A percentile compares a stretch with the other conserved stretches of the same genome.
Conservation (phyloP, 2,797 vertebrate genomes). For the Anniella stebbinsi region DNA sequence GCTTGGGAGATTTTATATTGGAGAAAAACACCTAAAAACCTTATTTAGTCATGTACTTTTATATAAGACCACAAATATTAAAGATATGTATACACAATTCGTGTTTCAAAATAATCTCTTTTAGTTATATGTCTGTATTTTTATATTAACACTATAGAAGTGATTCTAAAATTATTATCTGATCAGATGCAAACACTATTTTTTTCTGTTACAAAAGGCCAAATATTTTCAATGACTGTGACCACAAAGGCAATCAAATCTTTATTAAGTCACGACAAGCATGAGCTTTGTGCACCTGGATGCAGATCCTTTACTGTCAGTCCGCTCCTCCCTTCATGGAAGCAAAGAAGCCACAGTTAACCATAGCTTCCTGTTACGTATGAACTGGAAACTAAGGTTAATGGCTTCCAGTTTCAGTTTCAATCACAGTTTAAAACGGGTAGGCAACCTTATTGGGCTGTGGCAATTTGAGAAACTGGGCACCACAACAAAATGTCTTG, state of each 20-base stretch:
- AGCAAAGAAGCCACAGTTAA: not conserved
- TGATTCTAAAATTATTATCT: slow-evolving; percentile 35
- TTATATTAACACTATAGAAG: not conserved
- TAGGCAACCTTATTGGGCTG: too few relatives aligned
- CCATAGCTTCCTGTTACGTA: not conserved
- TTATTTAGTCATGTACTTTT: slow-evolving; percentile 38
- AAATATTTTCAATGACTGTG: slow-evolving; percentile 48
- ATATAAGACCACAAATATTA: slow-evolving; percentile 8
- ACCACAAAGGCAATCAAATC: not conserved
- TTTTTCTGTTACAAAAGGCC: slow-evolving; percentile 26
- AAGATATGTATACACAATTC: not conserved
- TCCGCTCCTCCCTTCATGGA: not conserved
- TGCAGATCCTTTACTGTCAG: not conserved
- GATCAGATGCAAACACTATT: not conserved
- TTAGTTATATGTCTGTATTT: slow-evolving; percentile 22
- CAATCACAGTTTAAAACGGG: not conserved
- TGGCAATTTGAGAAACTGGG: too few relatives aligned
- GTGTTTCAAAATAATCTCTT: slow-evolving; percentile 14
- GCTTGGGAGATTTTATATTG: slow-evolving; percentile 57
- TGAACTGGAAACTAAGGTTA: not conserved
- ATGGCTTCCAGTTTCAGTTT: not conserved
- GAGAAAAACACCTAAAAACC: slow-evolving; percentile 48
- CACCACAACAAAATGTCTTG: too few relatives aligned
- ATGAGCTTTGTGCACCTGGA: not conserved
- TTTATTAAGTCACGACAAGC: not conserved